phyloP scores from a whole-genome alignment of 2,113 vertebrate species.

The Jacana jacana region DNA sequence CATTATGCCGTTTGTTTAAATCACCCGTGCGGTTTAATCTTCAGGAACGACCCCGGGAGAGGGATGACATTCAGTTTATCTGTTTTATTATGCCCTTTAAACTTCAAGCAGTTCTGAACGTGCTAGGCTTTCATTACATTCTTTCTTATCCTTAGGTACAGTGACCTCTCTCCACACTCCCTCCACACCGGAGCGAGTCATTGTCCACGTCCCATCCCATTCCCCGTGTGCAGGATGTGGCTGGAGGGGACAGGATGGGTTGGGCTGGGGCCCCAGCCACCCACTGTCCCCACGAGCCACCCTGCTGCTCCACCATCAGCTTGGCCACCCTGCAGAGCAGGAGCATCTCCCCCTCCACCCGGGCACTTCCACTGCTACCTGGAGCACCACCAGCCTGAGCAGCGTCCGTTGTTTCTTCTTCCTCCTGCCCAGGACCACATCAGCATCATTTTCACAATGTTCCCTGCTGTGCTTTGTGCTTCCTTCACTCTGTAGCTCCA shows the following conservation, averaged over 20 bases:
- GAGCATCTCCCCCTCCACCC: fast-evolving
- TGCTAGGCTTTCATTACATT: not conserved
- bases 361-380: fast-evolving
- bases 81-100: not conserved
- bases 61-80: not conserved
- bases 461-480: not conserved
- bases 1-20: not conserved
- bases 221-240: no score
- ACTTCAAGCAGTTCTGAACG: not conserved
- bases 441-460: not conserved
- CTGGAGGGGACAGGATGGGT: not conserved
- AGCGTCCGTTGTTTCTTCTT: not conserved
- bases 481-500: not conserved
- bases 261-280: not conserved
- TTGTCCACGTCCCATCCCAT: fast-evolving
- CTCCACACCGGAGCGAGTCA: not conserved
- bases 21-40: not conserved
- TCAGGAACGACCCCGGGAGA: not conserved
- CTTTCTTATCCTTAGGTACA: not conserved
- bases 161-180: not conserved
- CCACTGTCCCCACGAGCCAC: not conserved
- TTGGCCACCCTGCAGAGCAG: fast-evolving
- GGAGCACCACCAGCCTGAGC: fast-evolving
- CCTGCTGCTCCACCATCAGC: not conserved
- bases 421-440: no score